Conservation (phyloP, 2,113 vertebrate genomes). For the Columba livia region DNA sequence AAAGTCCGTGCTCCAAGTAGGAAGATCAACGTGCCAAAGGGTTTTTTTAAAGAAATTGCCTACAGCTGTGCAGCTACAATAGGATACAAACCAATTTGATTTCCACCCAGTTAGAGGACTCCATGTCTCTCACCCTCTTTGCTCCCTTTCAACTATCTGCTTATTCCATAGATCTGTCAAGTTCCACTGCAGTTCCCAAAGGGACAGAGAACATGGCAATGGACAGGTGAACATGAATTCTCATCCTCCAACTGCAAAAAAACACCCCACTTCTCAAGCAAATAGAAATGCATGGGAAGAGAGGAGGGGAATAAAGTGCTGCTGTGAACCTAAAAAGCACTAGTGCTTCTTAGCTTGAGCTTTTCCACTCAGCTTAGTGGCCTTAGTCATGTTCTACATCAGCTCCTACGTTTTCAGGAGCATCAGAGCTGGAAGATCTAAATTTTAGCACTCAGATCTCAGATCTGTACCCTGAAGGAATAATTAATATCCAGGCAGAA, state of each 20-base stretch:
- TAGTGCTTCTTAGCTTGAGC: background rate
- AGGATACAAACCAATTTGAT: background rate
- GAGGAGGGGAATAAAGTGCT: background rate
- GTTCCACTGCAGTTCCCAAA: background rate
- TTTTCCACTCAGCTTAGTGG: background rate
- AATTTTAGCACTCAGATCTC: background rate
- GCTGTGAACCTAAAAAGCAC: background rate
- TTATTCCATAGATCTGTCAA: background rate
- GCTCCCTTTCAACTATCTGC: background rate
- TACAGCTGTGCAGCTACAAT: constrained; percentile 1
- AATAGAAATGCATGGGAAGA: background rate
- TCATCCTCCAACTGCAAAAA: background rate
- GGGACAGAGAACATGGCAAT: background rate
- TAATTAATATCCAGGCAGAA: background rate
- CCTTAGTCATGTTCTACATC: background rate
- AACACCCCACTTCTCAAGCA: background rate
- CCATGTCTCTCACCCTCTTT: background rate
- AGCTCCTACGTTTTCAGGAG: background rate
- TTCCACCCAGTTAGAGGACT: background rate
- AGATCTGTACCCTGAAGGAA: background rate
- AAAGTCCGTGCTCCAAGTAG: background rate
- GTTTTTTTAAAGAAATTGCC: background rate
- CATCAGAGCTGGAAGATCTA: background rate
- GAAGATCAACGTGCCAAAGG: background rate
- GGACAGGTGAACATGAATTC: background rate